phyloP scores from a whole-genome alignment of 2,888 invertebrate genomes.

The Diogma glabrata region DNA sequence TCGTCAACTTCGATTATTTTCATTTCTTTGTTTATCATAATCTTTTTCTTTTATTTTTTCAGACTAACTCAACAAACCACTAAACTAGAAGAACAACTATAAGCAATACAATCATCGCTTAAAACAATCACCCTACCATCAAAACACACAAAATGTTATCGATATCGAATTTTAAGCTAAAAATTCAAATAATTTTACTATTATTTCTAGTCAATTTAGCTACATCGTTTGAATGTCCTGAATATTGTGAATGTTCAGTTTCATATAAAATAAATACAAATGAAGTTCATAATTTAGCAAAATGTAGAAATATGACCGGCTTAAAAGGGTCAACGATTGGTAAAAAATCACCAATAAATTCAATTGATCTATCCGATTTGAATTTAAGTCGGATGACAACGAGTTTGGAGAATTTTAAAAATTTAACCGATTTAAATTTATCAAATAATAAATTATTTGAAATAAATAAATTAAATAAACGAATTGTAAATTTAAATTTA shows the following conservation, averaged over 20 bases:
- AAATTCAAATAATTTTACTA: conserved; percentile 12
- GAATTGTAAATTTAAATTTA: conserved; percentile 47
- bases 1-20: no score
- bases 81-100: no score
- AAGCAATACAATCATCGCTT: no score
- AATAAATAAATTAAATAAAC: conserved; percentile 46
- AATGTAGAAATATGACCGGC: conserved; percentile 30
- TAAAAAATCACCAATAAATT: conserved; percentile 30
- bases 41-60: no score
- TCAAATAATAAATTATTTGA: conserved; percentile 49
- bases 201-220: conserved; percentile 13
- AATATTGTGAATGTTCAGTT: conserved; percentile 29
- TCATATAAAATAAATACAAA: conserved; percentile 20
- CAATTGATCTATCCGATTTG: conserved; percentile 51
- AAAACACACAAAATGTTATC: no score
- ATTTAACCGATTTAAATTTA: conserved; percentile 49
- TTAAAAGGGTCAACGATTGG: conserved; percentile 18
- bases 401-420: conserved; percentile 45
- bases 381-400: conserved; percentile 45
- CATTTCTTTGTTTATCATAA: no score
- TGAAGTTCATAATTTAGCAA: conserved; percentile 29
- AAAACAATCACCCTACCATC: no score
- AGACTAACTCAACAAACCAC: no score
- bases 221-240: conserved; percentile 25
- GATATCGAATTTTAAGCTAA: no score